Percentiles rank a stretch among this genome's conserved stretches.
Conservation (phyloP, 2,113 vertebrate species). For the Dascyllus trimaculatus region DNA sequence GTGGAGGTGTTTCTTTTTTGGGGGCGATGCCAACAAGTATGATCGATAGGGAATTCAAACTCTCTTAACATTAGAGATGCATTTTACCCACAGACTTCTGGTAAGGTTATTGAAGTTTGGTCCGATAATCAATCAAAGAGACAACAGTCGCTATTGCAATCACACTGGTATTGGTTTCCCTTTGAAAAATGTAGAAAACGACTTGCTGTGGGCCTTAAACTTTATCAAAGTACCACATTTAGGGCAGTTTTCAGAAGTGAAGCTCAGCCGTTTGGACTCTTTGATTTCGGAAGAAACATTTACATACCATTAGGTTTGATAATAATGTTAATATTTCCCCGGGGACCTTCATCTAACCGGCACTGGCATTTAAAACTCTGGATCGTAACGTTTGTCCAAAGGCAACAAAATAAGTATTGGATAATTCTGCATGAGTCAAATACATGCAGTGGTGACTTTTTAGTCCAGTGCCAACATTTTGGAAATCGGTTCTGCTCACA, state of each 20-base stretch:
- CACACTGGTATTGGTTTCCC: constrained; percentile 25
- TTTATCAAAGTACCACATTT: constrained; percentile 17
- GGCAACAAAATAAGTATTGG: too few relatives aligned
- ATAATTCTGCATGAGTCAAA: too few relatives aligned
- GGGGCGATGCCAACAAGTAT: constrained; percentile 27
- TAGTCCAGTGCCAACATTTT: not conserved
- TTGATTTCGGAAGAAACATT: too few relatives aligned
- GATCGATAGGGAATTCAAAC: constrained; percentile 55
- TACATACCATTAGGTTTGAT: too few relatives aligned
- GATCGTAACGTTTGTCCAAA: too few relatives aligned
- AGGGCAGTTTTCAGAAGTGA: not conserved
- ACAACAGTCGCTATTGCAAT: constrained; percentile 42
- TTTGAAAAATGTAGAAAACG: constrained; percentile 44
- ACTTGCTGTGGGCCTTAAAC: constrained; percentile 25
- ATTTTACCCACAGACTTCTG: constrained; percentile 51
- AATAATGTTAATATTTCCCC: too few relatives aligned
- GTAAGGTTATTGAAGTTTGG: constrained; percentile 19
- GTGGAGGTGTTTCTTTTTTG: not conserved
- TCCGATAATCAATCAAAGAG: constrained; percentile 61
- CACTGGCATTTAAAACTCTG: too few relatives aligned
- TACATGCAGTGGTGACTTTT: too few relatives aligned
- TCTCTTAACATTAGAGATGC: constrained; percentile 38
- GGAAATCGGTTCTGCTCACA: not conserved
- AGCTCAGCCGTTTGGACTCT: too few relatives aligned
- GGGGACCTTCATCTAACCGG: too few relatives aligned